A percentile compares a stretch with the other conserved stretches of the same genome.
These are phyloP conservation scores for Adoxophyes honmai DNA, from an alignment of 1,140 invertebrate genomes.

Conservation along the genomic window DNA sequence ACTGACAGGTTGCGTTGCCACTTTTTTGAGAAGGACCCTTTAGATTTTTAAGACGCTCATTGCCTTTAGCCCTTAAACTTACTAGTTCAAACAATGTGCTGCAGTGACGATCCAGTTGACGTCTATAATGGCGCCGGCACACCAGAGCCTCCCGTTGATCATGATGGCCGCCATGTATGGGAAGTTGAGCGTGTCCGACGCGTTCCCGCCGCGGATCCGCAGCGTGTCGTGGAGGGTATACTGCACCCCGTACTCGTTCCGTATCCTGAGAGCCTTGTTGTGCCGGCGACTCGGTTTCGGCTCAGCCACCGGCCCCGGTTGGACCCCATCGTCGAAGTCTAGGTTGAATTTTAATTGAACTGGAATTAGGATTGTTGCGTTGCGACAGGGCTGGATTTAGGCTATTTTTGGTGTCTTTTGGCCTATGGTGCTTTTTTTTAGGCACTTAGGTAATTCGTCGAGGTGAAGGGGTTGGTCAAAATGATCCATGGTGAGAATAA, in stretches of 20 bases:
- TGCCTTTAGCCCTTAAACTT: no score
- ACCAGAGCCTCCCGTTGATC: conserved; percentile 67
- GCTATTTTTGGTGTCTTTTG: no score
- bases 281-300: background rate
- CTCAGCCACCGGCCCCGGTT: no score
- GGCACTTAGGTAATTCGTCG: no score
- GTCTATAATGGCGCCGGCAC: conserved; percentile 79
- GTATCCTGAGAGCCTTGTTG: conserved; percentile 33
- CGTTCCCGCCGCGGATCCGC: conserved; percentile 43
- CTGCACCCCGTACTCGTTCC: conserved; percentile 31
- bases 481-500: no score
- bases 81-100: conserved; percentile 79
- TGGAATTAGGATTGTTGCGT: no score
- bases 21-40: no score
- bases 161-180: conserved; percentile 65
- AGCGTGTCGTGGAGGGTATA: conserved; percentile 22
- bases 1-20: no score
- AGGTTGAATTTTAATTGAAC: conserved; percentile 6
- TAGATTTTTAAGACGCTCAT: no score
- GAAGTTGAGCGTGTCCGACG: conserved; percentile 48
- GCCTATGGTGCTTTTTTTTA: no score
- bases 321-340: background rate
- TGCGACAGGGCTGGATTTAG: no score
- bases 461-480: no score
- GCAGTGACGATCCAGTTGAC: conserved; percentile 80